A percentile compares a stretch with the other conserved stretches of the same genome.
Conservation (phyloP, 2,888 invertebrate species). For the Hetaerina titia region DNA sequence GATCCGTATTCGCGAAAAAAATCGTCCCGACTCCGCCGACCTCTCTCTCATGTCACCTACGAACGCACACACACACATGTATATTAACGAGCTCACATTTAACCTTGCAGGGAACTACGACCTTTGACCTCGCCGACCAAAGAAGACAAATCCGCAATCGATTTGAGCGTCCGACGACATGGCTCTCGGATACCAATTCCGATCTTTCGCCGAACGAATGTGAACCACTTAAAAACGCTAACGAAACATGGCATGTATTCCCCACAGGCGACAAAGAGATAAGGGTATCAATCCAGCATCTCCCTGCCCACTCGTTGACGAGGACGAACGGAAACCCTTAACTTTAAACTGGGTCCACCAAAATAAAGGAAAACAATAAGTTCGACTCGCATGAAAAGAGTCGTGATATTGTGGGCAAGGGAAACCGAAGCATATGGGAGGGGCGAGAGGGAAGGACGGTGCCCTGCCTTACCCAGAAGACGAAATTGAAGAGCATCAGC, state of each 20-base stretch:
- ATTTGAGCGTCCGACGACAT: background rate
- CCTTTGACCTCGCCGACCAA: background rate
- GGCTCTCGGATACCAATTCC: background rate
- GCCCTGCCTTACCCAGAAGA: conserved; percentile 86
- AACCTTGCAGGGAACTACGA: background rate
- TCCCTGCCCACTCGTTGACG: no score
- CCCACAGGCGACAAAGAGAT: background rate
- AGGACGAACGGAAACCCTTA: no score
- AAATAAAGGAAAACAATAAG: no score
- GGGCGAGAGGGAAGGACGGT: background rate
- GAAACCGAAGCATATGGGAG: background rate
- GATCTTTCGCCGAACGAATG: background rate
- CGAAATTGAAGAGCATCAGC: conserved; percentile 88
- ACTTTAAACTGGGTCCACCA: no score
- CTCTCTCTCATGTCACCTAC: background rate
- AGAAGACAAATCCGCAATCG: background rate
- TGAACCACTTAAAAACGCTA: background rate
- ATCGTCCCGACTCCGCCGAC: no score
- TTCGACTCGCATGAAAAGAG: background rate
- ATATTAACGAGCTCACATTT: background rate
- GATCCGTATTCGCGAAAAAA: background rate
- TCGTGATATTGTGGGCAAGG: background rate
- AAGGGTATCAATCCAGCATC: no score
- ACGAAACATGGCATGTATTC: background rate
- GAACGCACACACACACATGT: background rate